These are phyloP conservation scores for Linnaemya vulpina DNA, from an alignment of 2,888 invertebrate genomes.

Conservation along the genomic window DNA sequence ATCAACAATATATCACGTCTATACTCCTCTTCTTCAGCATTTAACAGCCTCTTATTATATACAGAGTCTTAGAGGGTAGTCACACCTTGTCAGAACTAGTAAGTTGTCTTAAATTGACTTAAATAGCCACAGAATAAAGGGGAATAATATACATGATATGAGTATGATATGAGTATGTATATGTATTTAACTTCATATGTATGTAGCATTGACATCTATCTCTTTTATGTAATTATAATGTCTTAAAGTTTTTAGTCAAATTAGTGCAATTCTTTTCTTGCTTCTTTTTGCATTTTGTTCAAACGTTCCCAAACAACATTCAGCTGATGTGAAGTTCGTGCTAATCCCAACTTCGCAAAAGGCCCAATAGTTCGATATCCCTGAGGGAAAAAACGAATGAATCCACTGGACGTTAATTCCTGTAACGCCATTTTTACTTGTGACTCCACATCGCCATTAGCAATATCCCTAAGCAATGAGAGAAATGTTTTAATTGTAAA, in stretches of 20 bases:
- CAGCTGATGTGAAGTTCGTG: constrained; percentile 78
- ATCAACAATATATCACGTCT: too few relatives aligned
- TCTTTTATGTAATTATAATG: constrained; percentile 57
- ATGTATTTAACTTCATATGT: not conserved
- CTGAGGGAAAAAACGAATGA: constrained; percentile 76
- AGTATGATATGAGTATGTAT: not conserved
- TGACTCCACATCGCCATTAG: constrained; percentile 79
- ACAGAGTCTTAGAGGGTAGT: too few relatives aligned
- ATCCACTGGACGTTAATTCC: constrained; percentile 78
- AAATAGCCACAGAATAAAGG: too few relatives aligned
- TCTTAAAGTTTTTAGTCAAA: constrained; percentile 52
- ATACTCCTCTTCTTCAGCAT: too few relatives aligned
- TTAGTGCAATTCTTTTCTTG: constrained; percentile 68
- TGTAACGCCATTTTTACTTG: constrained; percentile 80
- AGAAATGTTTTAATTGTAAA: not conserved
- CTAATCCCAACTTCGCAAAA: constrained; percentile 79
- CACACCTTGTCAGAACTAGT: too few relatives aligned
- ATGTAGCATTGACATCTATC: not conserved
- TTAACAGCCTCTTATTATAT: too few relatives aligned
- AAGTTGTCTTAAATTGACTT: too few relatives aligned
- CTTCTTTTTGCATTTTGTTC: constrained; percentile 76
- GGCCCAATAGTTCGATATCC: constrained; percentile 82
- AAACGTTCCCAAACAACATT: constrained; percentile 79
- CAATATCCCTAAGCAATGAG: constrained; percentile 76
- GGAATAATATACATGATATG: too few relatives aligned